Percentiles rank a stretch among this genome's conserved stretches.
Evolutionary conservation across 2,113 vertebrate genomes (phyloP).

Genomic region (Peromyscus californicus): DNA sequence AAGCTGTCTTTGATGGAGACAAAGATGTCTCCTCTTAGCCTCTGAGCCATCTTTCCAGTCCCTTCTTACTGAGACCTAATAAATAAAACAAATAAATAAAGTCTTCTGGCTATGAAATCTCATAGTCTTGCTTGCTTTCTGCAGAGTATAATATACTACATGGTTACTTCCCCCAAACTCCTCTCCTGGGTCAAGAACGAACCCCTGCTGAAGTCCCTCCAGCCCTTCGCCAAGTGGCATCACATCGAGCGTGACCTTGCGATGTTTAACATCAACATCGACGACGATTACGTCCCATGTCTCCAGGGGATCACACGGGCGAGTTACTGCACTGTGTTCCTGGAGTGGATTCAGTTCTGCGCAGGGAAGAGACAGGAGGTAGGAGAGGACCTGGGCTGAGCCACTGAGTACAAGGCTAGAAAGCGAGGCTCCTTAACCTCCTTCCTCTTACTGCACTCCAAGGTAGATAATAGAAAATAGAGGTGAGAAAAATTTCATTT

Average conservation of each 20-base stretch:
- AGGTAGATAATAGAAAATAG: neutral
- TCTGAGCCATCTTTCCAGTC: neutral
- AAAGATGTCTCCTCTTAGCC: neutral
- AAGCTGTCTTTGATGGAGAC: neutral
- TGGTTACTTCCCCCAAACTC: constrained; percentile 95
- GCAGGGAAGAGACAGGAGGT: constrained; percentile 93
- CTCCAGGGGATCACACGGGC: constrained; percentile 98
- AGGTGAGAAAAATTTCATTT: neutral
- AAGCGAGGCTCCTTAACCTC: neutral
- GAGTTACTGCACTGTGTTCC: constrained; percentile 97
- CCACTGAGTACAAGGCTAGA: rapidly evolving
- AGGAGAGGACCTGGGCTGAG: neutral
- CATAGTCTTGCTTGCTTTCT: constrained; percentile 54
- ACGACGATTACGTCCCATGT: constrained; percentile 98
- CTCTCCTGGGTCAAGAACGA: constrained; percentile 93
- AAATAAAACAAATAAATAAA: neutral
- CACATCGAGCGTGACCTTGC: constrained; percentile 97
- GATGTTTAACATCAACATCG: constrained; percentile 96
- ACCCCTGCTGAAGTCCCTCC: constrained; percentile 92
- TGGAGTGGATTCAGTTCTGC: constrained; percentile 98
- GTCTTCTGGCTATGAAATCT: neutral
- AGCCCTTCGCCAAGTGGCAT: constrained; percentile 98
- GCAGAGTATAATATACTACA: constrained; percentile 98
- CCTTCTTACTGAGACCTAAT: constrained; percentile 9
- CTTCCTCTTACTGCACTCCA: neutral